A percentile compares a stretch with the other conserved stretches of the same genome.
Evolutionary conservation across 2,113 vertebrate genomes (phyloP).

Genomic region (Naja naja): DNA sequence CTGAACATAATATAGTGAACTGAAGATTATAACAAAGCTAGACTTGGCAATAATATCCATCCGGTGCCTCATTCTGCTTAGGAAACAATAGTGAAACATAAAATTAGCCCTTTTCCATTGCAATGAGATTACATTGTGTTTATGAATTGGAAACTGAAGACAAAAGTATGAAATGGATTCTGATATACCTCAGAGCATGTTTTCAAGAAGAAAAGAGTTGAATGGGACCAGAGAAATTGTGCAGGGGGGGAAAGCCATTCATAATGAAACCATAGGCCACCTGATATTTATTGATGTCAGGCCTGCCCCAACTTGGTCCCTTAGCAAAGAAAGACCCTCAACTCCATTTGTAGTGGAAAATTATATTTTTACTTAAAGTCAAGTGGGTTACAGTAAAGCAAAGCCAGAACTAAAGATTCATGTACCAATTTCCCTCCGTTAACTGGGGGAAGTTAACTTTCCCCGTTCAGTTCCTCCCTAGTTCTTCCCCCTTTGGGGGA

Average conservation of each 20-base stretch:
- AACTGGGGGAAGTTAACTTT: too few relatives aligned
- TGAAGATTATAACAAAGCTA: neutral
- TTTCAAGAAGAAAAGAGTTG: constrained; percentile 7
- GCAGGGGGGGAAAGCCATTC: constrained; percentile 13
- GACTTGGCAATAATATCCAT: neutral
- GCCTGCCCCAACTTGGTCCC: too few relatives aligned
- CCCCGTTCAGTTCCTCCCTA: too few relatives aligned
- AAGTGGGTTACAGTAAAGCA: too few relatives aligned
- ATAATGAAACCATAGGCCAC: neutral
- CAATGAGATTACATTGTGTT: neutral
- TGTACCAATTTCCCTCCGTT: too few relatives aligned
- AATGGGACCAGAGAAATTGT: constrained; percentile 33
- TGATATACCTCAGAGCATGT: constrained; percentile 29
- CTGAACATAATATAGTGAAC: neutral
- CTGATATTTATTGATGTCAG: constrained; percentile 7
- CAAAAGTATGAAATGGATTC: constrained; percentile 24
- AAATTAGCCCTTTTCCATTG: constrained; percentile 8
- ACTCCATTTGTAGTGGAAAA: too few relatives aligned
- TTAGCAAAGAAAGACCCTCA: too few relatives aligned
- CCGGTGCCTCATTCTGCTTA: constrained; percentile 7
- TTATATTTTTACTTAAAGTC: too few relatives aligned
- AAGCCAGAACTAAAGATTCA: too few relatives aligned
- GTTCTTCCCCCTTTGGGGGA: too few relatives aligned
- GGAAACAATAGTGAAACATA: constrained; percentile 19
- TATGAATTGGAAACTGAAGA: constrained; percentile 20